Conservation (phyloP, 2,888 invertebrate genomes). For the Onthophagus sagittarius region DNA sequence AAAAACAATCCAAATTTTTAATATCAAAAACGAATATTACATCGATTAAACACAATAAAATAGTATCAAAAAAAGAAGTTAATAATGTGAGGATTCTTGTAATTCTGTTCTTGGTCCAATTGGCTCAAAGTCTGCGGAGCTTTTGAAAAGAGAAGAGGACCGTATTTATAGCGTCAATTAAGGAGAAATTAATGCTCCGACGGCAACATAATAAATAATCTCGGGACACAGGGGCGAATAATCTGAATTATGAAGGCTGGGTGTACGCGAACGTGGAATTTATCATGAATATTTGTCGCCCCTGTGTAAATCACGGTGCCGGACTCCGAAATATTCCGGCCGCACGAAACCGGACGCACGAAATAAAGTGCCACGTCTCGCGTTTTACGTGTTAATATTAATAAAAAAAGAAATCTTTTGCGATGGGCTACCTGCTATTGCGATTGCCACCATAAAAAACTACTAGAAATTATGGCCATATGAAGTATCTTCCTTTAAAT, state of each 20-base stretch:
- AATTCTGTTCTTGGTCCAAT: neutral
- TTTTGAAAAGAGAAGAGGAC: neutral
- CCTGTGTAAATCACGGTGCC: constrained; percentile 17
- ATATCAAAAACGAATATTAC: neutral
- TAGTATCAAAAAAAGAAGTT: neutral
- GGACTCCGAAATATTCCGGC: constrained; percentile 30
- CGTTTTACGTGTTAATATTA: constrained; percentile 39
- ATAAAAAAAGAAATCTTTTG: constrained; percentile 29
- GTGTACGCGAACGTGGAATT: constrained; percentile 17
- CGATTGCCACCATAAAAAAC: constrained; percentile 26
- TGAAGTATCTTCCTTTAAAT: too few relatives aligned
- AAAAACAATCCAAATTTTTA: neutral
- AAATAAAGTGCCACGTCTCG: constrained; percentile 37
- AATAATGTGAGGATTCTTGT: neutral
- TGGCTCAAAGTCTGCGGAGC: neutral
- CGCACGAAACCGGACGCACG: constrained; percentile 24
- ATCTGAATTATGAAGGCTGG: constrained; percentile 21
- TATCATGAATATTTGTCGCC: constrained; percentile 22
- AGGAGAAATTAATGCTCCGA: constrained; percentile 8
- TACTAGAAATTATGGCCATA: constrained; percentile 21
- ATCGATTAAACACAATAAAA: neutral
- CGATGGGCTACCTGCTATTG: constrained; percentile 30
- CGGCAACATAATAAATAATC: constrained; percentile 21
- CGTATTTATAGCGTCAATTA: constrained; percentile 12
- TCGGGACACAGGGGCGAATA: constrained; percentile 16